Evolutionary conservation across 2,888 invertebrate species (phyloP).

Genomic region (Euplexia lucipara): DNA sequence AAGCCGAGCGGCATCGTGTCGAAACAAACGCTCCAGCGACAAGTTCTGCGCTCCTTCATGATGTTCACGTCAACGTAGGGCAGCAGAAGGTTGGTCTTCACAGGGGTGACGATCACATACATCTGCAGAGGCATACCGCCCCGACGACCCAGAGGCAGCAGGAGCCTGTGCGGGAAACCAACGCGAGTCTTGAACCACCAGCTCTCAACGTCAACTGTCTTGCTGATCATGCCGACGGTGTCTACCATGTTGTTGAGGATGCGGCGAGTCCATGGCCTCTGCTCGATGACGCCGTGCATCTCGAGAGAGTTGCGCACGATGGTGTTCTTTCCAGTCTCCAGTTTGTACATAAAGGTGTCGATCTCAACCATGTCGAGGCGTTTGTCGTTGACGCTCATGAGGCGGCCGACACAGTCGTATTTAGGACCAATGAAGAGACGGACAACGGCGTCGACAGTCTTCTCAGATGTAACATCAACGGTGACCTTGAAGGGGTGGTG

Average conservation of each 20-base stretch:
- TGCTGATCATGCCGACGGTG: slow-evolving; percentile 86
- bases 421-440: slow-evolving; percentile 94
- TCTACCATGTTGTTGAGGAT: slow-evolving; percentile 72
- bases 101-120: slow-evolving; percentile 92
- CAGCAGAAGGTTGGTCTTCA: slow-evolving; percentile 86
- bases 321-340: slow-evolving; percentile 92
- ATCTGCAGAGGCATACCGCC: slow-evolving; percentile 92
- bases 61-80: slow-evolving; percentile 84
- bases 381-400: slow-evolving; percentile 87
- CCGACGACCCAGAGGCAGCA: slow-evolving; percentile 93
- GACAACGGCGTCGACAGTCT: slow-evolving; percentile 91
- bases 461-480: slow-evolving; percentile 90
- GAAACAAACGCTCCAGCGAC: slow-evolving; percentile 89
- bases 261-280: slow-evolving; percentile 88
- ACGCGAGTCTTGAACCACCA: slow-evolving; percentile 89
- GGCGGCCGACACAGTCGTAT: slow-evolving; percentile 92
- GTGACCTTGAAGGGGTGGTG: slow-evolving; percentile 92
- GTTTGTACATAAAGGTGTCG: slow-evolving; percentile 91
- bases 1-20: slow-evolving; percentile 93
- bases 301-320: slow-evolving; percentile 93
- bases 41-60: slow-evolving; percentile 89
- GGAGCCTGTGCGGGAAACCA: slow-evolving; percentile 93
- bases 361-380: slow-evolving; percentile 86
- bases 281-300: slow-evolving; percentile 92
- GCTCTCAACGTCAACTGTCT: slow-evolving; percentile 88